Base-by-base conservation (phyloP, 2,888 invertebrate species). In the Drymonia ruficornis region DNA sequence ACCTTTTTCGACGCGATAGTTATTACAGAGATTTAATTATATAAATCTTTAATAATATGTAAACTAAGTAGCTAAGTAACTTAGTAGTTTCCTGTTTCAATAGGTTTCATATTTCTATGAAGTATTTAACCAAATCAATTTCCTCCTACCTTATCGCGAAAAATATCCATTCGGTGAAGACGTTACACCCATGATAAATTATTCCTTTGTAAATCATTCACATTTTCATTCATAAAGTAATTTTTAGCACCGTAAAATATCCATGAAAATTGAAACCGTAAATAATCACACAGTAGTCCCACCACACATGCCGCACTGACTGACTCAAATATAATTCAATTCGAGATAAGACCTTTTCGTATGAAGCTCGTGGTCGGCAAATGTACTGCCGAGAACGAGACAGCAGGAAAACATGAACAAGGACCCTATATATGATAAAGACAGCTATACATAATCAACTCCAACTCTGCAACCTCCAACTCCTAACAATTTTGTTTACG, bases 221-320 rank as follows among this genome's bases (percentile, higher is more conserved):
- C 80, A 83, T 83, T 82, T 82, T 84, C 73, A 84, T 81, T 80
- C 68, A 83, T 79, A 76, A 78, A 74, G 61, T 53, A 51, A 60
- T 63, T 70, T 60, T 44, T 52, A 56, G 19, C 54, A 50, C 49
- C 23, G 55, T 44, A 58, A 59, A 53, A 61, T 52, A 58, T 46
- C 28, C 54, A 59, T 49, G 43, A 55, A 57, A 61, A 43, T 49
- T 61, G 52, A 7, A 31, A n/a, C 44, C 47, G 18, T n/a, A 15
- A 47, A 56, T 49, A 38, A 61, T 61, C 61, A 63, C 75, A 72
- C 75, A 57, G 59, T 65, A 53, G 49, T 58, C 52, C 61, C 52
- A 65, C 61, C 62, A 72, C 77, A 72, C 77, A 78, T 69, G 61
- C 70, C 77, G 74, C 76, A 61, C 70, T 68, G 68, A 81, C 83